These are phyloP conservation scores for Ptiloglossa arizonensis DNA, from an alignment of 1,140 invertebrate species.

Conservation along the genomic window DNA sequence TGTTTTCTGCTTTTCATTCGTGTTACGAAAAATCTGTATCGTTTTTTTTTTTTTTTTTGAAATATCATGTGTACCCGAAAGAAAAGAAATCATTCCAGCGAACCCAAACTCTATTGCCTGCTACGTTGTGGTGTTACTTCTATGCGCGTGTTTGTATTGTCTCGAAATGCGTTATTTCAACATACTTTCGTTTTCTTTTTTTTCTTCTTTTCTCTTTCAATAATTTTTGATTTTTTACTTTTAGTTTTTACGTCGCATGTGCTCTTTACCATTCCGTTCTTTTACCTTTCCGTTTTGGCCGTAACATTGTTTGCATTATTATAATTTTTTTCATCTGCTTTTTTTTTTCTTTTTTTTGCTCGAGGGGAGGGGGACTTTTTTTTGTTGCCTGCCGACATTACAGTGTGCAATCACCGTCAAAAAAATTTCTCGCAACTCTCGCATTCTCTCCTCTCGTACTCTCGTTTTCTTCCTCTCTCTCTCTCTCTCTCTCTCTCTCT, in stretches of 20 bases:
- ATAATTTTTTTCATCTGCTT: not conserved
- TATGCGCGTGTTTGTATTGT: slow-evolving; percentile 50
- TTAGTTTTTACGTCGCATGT: slow-evolving; percentile 23
- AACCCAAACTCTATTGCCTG: slow-evolving; percentile 61
- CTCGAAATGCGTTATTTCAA: slow-evolving; percentile 14
- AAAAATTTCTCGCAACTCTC: slow-evolving; percentile 58
- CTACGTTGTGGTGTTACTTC: slow-evolving; percentile 11
- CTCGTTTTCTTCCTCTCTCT: slow-evolving; percentile 49
- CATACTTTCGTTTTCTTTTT: not conserved
- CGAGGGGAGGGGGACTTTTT: slow-evolving; percentile 75
- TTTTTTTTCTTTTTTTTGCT: slow-evolving; percentile 49
- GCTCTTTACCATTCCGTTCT: slow-evolving; percentile 30
- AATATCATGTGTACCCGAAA: slow-evolving; percentile 60
- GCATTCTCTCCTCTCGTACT: slow-evolving; percentile 44
- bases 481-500: slow-evolving; percentile 47
- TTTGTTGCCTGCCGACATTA: slow-evolving; percentile 75
- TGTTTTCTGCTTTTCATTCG: not conserved
- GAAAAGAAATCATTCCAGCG: slow-evolving; percentile 44
- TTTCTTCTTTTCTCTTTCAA: not conserved
- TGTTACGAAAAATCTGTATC: slow-evolving; percentile 22
- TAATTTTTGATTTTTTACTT: not conserved
- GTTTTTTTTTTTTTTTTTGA: not conserved
- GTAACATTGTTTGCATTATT: slow-evolving; percentile 6
- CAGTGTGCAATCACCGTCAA: slow-evolving; percentile 80
- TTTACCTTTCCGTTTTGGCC: slow-evolving; percentile 33